These are phyloP conservation scores for Alcedo atthis DNA, from an alignment of 2,797 vertebrate genomes.

Conservation along the genomic window DNA sequence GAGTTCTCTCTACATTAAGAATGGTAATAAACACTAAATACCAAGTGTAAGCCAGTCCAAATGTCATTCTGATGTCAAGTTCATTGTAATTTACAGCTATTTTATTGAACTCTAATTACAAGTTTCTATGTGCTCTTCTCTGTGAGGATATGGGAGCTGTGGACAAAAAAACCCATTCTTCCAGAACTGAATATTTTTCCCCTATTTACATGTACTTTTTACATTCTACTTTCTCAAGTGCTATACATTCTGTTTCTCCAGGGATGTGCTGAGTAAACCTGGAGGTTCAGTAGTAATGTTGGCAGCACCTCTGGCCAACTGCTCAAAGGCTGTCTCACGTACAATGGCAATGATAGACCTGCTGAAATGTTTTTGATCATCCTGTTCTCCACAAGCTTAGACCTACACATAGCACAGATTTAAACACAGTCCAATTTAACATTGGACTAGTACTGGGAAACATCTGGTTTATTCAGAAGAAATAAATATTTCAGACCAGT, in stretches of 20 bases:
- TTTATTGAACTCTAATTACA: too few species aligned
- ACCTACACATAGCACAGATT: not conserved
- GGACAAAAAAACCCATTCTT: too few species aligned
- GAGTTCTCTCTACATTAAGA: not conserved
- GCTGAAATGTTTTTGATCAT: not conserved
- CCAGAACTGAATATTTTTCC: too few species aligned
- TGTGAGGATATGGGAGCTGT: too few species aligned
- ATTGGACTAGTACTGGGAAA: not conserved
- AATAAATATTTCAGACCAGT: not conserved
- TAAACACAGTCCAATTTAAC: not conserved
- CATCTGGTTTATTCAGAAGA: not conserved
- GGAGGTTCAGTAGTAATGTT: too few species aligned
- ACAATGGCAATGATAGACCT: not conserved
- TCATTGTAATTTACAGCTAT: not conserved
- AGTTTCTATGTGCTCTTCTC: too few species aligned
- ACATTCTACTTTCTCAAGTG: too few species aligned
- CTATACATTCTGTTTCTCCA: too few species aligned
- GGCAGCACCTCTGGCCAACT: too few species aligned
- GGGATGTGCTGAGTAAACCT: too few species aligned
- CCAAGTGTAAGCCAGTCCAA: not conserved
- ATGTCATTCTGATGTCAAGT: slow-evolving; percentile 5
- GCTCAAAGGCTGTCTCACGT: too few species aligned
- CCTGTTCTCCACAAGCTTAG: not conserved
- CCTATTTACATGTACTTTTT: too few species aligned
- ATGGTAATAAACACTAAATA: not conserved